Percentiles rank a stretch among this genome's conserved stretches.
Conservation (phyloP, 2,888 invertebrate species). For the Mallateleia sp. region DNA sequence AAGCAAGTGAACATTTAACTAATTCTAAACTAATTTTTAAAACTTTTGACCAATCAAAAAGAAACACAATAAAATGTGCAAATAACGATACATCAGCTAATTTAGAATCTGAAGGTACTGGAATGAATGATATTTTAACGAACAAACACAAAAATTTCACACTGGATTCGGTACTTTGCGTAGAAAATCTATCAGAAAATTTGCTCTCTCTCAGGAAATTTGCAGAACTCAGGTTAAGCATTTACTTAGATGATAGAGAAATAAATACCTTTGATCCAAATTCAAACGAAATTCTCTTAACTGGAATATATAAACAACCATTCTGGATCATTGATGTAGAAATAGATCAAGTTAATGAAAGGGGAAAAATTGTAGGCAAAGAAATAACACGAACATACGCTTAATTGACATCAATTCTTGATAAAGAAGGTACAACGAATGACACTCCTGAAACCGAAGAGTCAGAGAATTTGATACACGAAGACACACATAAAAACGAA, state of each 20-base stretch:
- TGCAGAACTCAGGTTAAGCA: slow-evolving; percentile 15
- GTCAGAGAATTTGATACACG: too few relatives aligned
- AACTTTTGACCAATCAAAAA: slow-evolving; percentile 65
- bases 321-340: slow-evolving; percentile 22
- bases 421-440: too few relatives aligned
- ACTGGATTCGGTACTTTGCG: too few relatives aligned
- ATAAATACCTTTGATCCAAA: slow-evolving; percentile 34
- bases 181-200: slow-evolving; percentile 18
- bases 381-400: too few relatives aligned
- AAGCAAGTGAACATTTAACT: slow-evolving; percentile 78
- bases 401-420: too few relatives aligned
- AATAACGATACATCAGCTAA: slow-evolving; percentile 77
- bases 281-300: slow-evolving; percentile 24
- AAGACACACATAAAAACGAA: too few relatives aligned
- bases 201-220: slow-evolving; percentile 23
- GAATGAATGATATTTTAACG: too few relatives aligned
- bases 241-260: slow-evolving; percentile 24
- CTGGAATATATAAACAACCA: slow-evolving; percentile 14
- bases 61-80: slow-evolving; percentile 74
- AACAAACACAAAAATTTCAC: too few relatives aligned
- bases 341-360: slow-evolving; percentile 13
- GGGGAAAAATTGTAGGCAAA: too few relatives aligned
- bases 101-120: slow-evolving; percentile 77
- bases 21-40: slow-evolving; percentile 78
- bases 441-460: too few relatives aligned